These are phyloP conservation scores for Drosophila merina DNA, from an alignment of 2,888 invertebrate species.

Conservation along the genomic window DNA sequence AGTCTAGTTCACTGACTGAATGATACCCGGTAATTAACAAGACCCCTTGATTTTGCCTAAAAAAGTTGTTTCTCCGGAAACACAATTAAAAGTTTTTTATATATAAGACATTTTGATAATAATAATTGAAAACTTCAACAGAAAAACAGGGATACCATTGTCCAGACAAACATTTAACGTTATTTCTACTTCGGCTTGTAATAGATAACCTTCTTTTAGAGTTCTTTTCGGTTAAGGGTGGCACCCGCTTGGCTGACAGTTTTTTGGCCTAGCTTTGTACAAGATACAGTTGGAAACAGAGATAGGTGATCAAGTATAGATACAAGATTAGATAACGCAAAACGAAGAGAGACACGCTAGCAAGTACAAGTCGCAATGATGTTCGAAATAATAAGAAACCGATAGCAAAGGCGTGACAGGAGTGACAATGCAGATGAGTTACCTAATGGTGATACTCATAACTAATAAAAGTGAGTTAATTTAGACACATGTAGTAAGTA, in stretches of 20 bases:
- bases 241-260: neutral
- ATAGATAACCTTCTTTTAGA: too few relatives aligned
- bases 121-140: neutral
- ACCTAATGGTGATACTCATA: conserved; percentile 10
- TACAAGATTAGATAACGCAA: conserved; percentile 2
- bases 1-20: neutral
- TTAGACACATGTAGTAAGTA: conserved; percentile 1
- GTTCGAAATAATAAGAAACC: conserved; percentile 55
- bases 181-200: neutral
- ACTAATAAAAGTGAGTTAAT: conserved; percentile 17
- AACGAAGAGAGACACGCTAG: conserved; percentile 35
- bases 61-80: too few relatives aligned
- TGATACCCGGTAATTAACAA: neutral
- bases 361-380: conserved; percentile 51
- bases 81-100: too few relatives aligned
- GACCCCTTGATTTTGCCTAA: too few relatives aligned
- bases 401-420: conserved; percentile 22
- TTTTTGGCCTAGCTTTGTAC: neutral
- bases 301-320: neutral
- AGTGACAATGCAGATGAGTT: conserved; percentile 8
- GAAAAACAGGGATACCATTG: neutral
- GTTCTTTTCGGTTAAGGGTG: too few relatives aligned
- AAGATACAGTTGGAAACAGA: conserved; percentile 19
- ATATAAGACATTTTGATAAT: neutral
- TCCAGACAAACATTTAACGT: neutral